These are phyloP conservation scores for Holcopasites calliopsidis DNA, from an alignment of 1,140 invertebrate genomes.

Conservation along the genomic window DNA sequence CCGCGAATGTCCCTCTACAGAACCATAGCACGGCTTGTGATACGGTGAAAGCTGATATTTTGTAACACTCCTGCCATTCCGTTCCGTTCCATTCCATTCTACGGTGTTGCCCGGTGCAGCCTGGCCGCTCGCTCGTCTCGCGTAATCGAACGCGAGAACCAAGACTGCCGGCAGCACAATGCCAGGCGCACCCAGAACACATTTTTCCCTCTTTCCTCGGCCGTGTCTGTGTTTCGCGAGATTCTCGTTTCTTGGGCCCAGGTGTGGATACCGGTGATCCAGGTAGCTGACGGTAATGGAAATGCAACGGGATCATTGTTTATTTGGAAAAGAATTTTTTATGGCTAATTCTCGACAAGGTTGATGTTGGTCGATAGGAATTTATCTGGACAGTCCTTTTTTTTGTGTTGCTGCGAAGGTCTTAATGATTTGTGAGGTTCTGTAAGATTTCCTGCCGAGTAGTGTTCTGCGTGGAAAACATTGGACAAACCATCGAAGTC, in stretches of 20 bases:
- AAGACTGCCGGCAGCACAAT: conserved; percentile 55
- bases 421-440: neutral
- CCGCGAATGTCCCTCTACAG: conserved; percentile 4
- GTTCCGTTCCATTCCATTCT: conserved; percentile 72
- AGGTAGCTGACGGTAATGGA: neutral
- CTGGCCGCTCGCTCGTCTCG: conserved; percentile 56
- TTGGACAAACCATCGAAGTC: too few relatives aligned
- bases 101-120: conserved; percentile 63
- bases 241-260: conserved; percentile 38
- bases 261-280: neutral
- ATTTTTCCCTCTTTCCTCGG: conserved; percentile 47
- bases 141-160: conserved; percentile 62
- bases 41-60: conserved; percentile 81
- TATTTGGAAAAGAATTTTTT: too few relatives aligned
- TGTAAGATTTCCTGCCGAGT: neutral
- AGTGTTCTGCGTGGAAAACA: too few relatives aligned
- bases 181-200: conserved; percentile 62
- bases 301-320: neutral
- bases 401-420: too few relatives aligned
- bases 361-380: too few relatives aligned
- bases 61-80: conserved; percentile 79
- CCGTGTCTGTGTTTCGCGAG: conserved; percentile 47
- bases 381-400: too few relatives aligned
- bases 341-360: too few relatives aligned
- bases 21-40: conserved; percentile 66